Base-by-base conservation (phyloP, 2,888 invertebrate species). In the Hypselothyrea guttata region DNA sequence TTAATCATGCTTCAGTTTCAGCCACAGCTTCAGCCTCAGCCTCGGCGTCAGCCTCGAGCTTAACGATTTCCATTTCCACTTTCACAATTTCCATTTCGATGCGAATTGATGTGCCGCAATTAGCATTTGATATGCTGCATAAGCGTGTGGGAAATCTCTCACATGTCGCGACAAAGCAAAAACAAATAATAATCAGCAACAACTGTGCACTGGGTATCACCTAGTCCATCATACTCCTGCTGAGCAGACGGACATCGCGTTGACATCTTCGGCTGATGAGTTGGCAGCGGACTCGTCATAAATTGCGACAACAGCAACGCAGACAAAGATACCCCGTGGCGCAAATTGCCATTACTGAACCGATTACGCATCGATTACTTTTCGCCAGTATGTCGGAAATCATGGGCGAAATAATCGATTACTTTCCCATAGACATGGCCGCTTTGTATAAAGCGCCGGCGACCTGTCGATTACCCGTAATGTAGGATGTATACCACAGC, bases 1-100 rank as follows among this genome's bases (percentile, higher is more conserved):
- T 84, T 84, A 87, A 84, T 84, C 85, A 86, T 82, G 74, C 65
- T 76, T 60, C 22, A 22, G 22, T 22, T 22, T 22, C 62, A 53
- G 8, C n/a, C n/a, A n/a, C n/a, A n/a, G n/a, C n/a, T n/a, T n/a
- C n/a, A n/a, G n/a, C n/a, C n/a, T n/a, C n/a, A n/a, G n/a, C n/a
- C n/a, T n/a, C n/a, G n/a, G 74, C 65, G 73, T 60, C 22, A 22
- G 22, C 5, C 5, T 22, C 62, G 49, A 4, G 58, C 64, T 58
- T 84, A 75, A 77, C 73, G 82, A 71, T 65, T 65, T 13, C 66
- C 70, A 65, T 71, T 27, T n/a, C 42, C 28, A n/a, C n/a, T n/a
- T n/a, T n/a, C n/a, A n/a, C n/a, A n/a, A n/a, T n/a, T n/a, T 30
- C 28, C 7, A 51, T 62, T 65, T 53, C 53, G 54, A 71, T 52